A percentile compares a stretch with the other conserved stretches of the same genome.
Conservation (phyloP, 2,113 vertebrate genomes). For the Rhabdomys dilectus region DNA sequence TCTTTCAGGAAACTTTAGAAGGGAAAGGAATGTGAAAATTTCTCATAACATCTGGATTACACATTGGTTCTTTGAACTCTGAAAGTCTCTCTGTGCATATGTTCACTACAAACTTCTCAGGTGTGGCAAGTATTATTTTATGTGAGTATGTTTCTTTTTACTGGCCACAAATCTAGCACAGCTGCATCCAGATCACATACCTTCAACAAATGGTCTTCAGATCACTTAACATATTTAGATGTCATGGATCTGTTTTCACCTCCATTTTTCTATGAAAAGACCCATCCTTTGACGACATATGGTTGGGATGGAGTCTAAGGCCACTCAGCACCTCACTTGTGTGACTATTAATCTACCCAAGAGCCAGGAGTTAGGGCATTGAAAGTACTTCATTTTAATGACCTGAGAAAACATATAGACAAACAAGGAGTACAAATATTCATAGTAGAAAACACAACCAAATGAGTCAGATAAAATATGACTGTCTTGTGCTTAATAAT, state of each 20-base stretch:
- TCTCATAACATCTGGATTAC: conserved; percentile 11
- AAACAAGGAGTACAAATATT: not conserved
- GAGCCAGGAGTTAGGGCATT: not conserved
- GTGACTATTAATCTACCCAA: conserved; percentile 10
- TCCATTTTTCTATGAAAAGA: not conserved
- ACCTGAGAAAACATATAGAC: not conserved
- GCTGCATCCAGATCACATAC: not conserved
- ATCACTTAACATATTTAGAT: not conserved
- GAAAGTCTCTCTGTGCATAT: not conserved
- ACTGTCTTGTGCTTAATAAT: conserved; percentile 37
- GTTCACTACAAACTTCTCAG: not conserved
- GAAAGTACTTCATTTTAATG: conserved; percentile 43
- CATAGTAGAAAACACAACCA: not conserved
- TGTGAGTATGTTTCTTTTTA: not conserved
- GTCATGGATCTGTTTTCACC: not conserved
- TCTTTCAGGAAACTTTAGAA: conserved; percentile 12
- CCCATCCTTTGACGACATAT: not conserved
- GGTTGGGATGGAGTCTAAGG: not conserved
- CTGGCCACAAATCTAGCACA: not conserved
- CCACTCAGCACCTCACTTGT: not conserved
- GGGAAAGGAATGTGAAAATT: conserved; percentile 2
- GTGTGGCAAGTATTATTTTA: not conserved
- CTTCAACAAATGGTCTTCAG: conserved; percentile 8
- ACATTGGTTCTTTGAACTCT: conserved; percentile 27
- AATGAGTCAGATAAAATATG: not conserved